Percentiles rank a stretch among this genome's conserved stretches.
Evolutionary conservation across 2,113 vertebrate species (phyloP).

Genomic region (Electrona antarctica): DNA sequence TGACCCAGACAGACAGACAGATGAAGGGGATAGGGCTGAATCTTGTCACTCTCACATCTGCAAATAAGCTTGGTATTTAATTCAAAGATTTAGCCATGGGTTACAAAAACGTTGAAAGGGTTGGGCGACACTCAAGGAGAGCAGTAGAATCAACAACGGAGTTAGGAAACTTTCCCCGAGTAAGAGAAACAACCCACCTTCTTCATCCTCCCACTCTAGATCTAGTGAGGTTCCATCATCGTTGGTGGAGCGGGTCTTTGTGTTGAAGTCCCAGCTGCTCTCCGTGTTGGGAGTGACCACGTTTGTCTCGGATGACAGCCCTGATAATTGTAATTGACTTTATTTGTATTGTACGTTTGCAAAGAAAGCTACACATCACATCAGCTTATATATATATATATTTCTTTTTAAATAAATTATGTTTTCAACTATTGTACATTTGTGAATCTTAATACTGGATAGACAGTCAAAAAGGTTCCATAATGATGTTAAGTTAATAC

Average conservation of each 20-base stretch:
- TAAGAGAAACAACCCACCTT: slow-evolving; percentile 80
- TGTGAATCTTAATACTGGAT: not conserved
- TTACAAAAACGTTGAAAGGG: not conserved
- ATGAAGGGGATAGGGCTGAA: not conserved
- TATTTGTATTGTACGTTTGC: too few species aligned
- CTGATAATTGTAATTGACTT: slow-evolving; percentile 59
- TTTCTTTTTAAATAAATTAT: too few species aligned
- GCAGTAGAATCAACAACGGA: not conserved
- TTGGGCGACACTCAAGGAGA: not conserved
- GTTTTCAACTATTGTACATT: not conserved
- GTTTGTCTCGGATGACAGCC: slow-evolving; percentile 90
- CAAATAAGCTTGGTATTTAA: not conserved
- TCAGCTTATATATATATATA: not conserved
- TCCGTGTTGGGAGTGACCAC: slow-evolving; percentile 93
- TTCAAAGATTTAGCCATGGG: not conserved
- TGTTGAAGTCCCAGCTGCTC: slow-evolving; percentile 94
- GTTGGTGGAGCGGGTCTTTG: slow-evolving; percentile 93
- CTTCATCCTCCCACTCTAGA: slow-evolving; percentile 98
- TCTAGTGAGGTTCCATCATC: slow-evolving; percentile 94
- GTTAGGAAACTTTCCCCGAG: not conserved
- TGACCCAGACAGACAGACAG: too few species aligned
- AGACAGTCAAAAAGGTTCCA: not conserved
- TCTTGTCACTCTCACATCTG: not conserved
- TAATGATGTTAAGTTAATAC: not conserved
- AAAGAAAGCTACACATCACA: not conserved